Evolutionary conservation across 2,888 invertebrate species (phyloP), one percentile per base, ranked within the genome.

Genomic region (Antheraea yamamai): DNA sequence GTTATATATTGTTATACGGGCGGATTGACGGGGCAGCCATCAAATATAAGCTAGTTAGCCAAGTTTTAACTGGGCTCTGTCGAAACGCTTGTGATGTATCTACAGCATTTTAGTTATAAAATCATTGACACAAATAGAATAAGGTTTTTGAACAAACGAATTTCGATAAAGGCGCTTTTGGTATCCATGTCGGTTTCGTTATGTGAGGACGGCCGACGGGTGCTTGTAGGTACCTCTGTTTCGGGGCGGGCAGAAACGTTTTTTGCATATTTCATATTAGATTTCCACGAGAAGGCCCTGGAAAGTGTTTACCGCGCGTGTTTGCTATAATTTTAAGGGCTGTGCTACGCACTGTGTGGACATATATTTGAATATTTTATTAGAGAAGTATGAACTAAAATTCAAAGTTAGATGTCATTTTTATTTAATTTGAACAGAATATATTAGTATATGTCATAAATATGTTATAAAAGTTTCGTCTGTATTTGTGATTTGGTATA

Each of bases 231-330:
- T 72, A 77, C 64, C 30, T 66, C 64, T 16, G 64, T 74, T 75
- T 74, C 77, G 76, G 80, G 81, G 79, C 79, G 80, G 79, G 77
- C 78, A 79, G 78, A 78, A 82, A 83, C 82, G 82, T 79, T 86
- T 80, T 87, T 83, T 88, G 84, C 87, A 88, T 88, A 84, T 87
- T 86, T 86, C 82, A 85, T 87, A 84, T 81, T 82, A 81, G 83
- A 83, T 84, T 88, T 87, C 47, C 81, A 81, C 78, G 82, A 80
- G 79, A 66, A 77, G 77, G 76, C 77, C 79, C 83, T 84, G 82
- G 79, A 82, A 82, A 80, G 78, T 81, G 79, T 82, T 80, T 79
- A 76, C 77, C 75, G 72, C 72, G 76, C 82, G 79, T 78, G 79
- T 83, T 81, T 81, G 77, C 75, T 76, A 73, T 68, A 78, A 78